A percentile compares a stretch with the other conserved stretches of the same genome.
Conservation (phyloP, 2,113 vertebrate species). For the Clarias batrachus region DNA sequence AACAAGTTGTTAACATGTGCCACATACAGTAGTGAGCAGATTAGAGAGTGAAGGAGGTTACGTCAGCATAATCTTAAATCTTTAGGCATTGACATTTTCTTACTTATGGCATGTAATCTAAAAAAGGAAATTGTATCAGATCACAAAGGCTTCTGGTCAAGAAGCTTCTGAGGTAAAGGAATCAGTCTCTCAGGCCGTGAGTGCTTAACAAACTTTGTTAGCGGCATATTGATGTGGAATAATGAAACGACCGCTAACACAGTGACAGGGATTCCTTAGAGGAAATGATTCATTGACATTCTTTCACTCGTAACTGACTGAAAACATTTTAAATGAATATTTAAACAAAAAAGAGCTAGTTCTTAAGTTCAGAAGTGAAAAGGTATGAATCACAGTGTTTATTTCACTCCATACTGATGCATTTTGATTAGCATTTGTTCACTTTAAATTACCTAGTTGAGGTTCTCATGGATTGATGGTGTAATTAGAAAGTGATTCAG, state of each 20-base stretch:
- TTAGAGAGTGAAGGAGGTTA: background rate
- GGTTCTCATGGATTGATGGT: constrained; percentile 1
- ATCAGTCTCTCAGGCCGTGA: background rate
- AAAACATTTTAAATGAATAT: background rate
- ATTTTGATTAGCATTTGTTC: background rate
- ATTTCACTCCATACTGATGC: background rate
- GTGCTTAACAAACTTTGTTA: background rate
- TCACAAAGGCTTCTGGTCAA: background rate
- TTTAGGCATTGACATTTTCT: background rate
- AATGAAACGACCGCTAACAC: background rate
- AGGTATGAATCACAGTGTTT: background rate
- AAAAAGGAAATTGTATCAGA: background rate
- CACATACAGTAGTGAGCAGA: background rate
- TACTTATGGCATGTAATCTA: background rate
- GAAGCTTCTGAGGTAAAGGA: background rate
- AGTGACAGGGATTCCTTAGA: background rate
- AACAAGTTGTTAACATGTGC: background rate
- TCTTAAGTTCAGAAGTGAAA: background rate
- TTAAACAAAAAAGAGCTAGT: background rate
- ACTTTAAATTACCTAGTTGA: background rate
- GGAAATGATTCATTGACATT: background rate
- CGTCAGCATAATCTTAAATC: background rate
- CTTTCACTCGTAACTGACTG: background rate
- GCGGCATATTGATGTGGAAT: background rate
- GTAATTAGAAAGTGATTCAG: constrained; percentile 17